phyloP scores from a whole-genome alignment of 2,888 invertebrate species.

The Endotricha flammealis region DNA sequence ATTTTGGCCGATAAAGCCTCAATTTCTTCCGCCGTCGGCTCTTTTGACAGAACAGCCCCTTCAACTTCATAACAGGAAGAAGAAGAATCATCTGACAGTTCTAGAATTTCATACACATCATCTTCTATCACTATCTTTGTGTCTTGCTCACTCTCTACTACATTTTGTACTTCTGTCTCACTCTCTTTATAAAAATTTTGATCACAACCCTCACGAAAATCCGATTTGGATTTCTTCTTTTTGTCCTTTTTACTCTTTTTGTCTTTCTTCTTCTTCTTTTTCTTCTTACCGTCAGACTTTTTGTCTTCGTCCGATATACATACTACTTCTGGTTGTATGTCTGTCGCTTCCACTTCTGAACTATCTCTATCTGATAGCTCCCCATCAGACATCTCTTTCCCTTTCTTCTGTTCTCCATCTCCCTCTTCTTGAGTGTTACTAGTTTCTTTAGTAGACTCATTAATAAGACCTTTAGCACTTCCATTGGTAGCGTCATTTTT shows the following conservation, averaged over 20 bases:
- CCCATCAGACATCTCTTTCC: conserved; percentile 24
- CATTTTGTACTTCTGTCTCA: conserved; percentile 6
- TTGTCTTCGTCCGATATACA: conserved; percentile 70
- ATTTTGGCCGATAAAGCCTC: conserved; percentile 69
- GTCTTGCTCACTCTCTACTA: conserved; percentile 10
- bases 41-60: conserved; percentile 58
- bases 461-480: not conserved
- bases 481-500: not conserved
- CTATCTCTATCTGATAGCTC: conserved; percentile 50
- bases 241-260: conserved; percentile 58
- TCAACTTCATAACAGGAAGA: conserved; percentile 58
- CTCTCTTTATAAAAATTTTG: conserved; percentile 50
- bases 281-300: conserved; percentile 30
- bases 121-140: conserved; percentile 24
- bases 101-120: conserved; percentile 51
- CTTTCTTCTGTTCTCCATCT: conserved; percentile 6
- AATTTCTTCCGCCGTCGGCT: conserved; percentile 64
- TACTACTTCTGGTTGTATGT: conserved; percentile 65
- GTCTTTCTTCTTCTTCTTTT: conserved; percentile 59
- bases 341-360: conserved; percentile 52
- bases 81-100: conserved; percentile 61
- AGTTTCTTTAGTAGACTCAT: conserved; percentile 6
- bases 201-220: conserved; percentile 55
- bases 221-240: conserved; percentile 46
- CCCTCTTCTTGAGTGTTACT: not conserved